Evolutionary conservation across 2,888 invertebrate species (phyloP).

Genomic region (Itoplectis maculator): DNA sequence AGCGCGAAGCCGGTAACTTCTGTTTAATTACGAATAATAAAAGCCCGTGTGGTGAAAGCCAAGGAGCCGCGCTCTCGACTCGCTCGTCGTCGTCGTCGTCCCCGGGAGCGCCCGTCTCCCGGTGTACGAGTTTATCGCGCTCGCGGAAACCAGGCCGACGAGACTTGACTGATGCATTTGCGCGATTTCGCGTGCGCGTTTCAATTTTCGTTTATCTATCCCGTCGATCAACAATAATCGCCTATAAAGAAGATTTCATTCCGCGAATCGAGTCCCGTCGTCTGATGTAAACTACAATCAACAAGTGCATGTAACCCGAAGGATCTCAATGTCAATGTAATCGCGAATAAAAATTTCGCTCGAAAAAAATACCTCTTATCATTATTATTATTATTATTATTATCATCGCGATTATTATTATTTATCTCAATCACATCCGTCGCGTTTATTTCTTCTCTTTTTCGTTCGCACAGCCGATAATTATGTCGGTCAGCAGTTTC

Average conservation of each 20-base stretch:
- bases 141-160: slow-evolving; percentile 53
- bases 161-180: neutral
- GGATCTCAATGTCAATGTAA: slow-evolving; percentile 14
- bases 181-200: slow-evolving; percentile 51
- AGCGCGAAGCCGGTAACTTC: slow-evolving; percentile 69
- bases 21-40: slow-evolving; percentile 71
- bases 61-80: slow-evolving; percentile 40
- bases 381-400: too few species aligned
- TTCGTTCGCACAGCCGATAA: slow-evolving; percentile 3
- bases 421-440: too few species aligned
- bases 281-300: neutral
- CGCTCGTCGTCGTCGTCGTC: too few species aligned
- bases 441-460: neutral
- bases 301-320: neutral
- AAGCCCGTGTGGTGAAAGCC: slow-evolving; percentile 54
- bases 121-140: slow-evolving; percentile 47
- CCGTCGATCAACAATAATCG: slow-evolving; percentile 37
- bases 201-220: slow-evolving; percentile 52
- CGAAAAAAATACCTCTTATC: neutral
- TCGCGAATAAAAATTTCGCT: neutral
- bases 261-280: neutral
- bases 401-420: too few species aligned
- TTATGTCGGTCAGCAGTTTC: slow-evolving; percentile 16
- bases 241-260: neutral
- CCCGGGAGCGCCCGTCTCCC: neutral